These are phyloP conservation scores for Psophia crepitans DNA, from an alignment of 2,113 vertebrate species.

Conservation along the genomic window DNA sequence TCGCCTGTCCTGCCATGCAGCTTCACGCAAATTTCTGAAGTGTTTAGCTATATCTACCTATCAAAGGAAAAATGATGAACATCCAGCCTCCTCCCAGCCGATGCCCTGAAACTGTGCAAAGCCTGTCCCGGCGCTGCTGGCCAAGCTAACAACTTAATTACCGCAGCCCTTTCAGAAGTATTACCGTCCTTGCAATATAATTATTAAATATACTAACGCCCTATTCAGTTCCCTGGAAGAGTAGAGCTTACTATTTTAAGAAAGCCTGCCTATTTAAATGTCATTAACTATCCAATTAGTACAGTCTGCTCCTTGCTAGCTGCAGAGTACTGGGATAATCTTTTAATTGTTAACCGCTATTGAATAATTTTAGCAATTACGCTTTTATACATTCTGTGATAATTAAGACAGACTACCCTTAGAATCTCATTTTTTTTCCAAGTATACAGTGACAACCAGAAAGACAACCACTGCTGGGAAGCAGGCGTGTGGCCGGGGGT, in stretches of 20 bases:
- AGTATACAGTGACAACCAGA: not conserved
- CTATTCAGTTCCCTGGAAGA: not conserved
- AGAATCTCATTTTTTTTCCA: not conserved
- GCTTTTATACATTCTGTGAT: not conserved
- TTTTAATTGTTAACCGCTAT: conserved; percentile 17
- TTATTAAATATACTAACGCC: not conserved
- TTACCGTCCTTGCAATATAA: not conserved
- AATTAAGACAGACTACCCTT: not conserved
- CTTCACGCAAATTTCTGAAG: not conserved
- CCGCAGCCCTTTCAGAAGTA: not conserved
- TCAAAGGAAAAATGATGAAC: not conserved
- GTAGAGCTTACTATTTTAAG: conserved; percentile 20
- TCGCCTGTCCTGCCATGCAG: no score
- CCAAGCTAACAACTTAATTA: not conserved
- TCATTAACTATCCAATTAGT: conserved; percentile 57
- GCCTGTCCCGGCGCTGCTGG: not conserved
- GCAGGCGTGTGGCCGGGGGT: not conserved
- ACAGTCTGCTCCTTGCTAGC: conserved; percentile 25
- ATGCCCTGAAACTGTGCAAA: not conserved
- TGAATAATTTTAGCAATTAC: not conserved
- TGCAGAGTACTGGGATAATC: not conserved
- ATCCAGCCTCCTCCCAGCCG: not conserved
- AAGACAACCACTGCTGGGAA: not conserved
- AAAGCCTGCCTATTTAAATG: conserved; percentile 39
- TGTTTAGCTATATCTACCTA: not conserved